phyloP scores from a whole-genome alignment of 2,888 invertebrate genomes.

The Clitarchus hookeri region DNA sequence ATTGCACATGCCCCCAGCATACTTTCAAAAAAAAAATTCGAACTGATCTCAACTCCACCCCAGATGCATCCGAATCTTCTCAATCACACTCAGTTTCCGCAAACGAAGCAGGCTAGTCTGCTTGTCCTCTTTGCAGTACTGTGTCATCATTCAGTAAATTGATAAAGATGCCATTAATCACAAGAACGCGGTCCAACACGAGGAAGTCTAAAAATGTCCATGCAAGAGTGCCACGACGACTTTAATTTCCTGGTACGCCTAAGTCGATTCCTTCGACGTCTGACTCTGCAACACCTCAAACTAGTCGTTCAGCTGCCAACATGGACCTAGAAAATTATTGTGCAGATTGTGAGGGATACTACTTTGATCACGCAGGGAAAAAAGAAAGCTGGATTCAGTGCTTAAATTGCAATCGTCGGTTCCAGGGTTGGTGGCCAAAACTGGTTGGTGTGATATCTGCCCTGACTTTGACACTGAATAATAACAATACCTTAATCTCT shows the following conservation, averaged over 20 bases:
- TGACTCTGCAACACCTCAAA: not conserved
- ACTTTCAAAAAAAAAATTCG: not conserved
- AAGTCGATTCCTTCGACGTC: not conserved
- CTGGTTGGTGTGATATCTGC: not conserved
- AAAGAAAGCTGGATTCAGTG: not conserved
- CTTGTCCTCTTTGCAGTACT: not conserved
- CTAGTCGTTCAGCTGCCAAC: not conserved
- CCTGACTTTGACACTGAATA: constrained; percentile 15
- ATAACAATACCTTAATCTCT: too few species aligned
- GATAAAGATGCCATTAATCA: not conserved
- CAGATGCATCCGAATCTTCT: not conserved
- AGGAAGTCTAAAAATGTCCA: not conserved
- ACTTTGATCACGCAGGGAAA: not conserved
- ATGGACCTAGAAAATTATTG: not conserved
- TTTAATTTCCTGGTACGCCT: not conserved
- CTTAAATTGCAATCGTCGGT: not conserved
- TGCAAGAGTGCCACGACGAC: constrained; percentile 11
- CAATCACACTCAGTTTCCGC: not conserved
- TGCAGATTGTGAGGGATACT: constrained; percentile 2
- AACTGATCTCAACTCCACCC: not conserved
- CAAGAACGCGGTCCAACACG: too few species aligned
- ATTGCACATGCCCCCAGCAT: not conserved
- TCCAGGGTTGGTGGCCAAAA: constrained; percentile 20
- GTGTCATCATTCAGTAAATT: not conserved
- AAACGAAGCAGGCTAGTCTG: not conserved